Evolutionary conservation across 2,797 vertebrate genomes (phyloP).

Genomic region (Somateria mollissima): DNA sequence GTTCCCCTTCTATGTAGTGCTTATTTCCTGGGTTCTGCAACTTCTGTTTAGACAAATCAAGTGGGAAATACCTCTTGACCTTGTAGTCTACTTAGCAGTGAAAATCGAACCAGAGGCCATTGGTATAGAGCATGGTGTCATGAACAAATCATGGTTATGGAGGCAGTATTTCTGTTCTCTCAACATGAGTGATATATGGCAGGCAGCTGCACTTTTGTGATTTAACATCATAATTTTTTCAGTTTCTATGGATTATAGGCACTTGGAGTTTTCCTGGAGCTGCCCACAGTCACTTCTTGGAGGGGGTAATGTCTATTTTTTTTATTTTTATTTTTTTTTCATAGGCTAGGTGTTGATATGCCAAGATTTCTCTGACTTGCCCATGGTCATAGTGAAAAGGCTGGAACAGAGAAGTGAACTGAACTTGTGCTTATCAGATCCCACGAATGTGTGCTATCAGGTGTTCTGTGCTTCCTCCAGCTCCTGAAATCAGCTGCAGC

Average conservation of each 20-base stretch:
- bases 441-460: not conserved
- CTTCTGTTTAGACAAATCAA: not conserved
- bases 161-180: not conserved
- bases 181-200: not conserved
- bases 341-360: accelerated
- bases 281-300: not conserved
- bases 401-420: not conserved
- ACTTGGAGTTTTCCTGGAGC: not conserved
- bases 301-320: accelerated
- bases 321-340: not conserved
- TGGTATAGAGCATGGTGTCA: not conserved
- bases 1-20: accelerated
- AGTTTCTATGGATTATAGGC: not conserved
- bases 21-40: not conserved
- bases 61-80: not conserved
- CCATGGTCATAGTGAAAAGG: not conserved
- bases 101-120: not conserved
- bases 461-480: not conserved
- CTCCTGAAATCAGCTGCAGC: not conserved
- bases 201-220: not conserved
- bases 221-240: not conserved
- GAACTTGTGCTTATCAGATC: not conserved
- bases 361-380: not conserved
- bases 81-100: not conserved
- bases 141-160: not conserved